Base-by-base conservation (phyloP, 2,113 vertebrate genomes). In the Athene cunicularia region DNA sequence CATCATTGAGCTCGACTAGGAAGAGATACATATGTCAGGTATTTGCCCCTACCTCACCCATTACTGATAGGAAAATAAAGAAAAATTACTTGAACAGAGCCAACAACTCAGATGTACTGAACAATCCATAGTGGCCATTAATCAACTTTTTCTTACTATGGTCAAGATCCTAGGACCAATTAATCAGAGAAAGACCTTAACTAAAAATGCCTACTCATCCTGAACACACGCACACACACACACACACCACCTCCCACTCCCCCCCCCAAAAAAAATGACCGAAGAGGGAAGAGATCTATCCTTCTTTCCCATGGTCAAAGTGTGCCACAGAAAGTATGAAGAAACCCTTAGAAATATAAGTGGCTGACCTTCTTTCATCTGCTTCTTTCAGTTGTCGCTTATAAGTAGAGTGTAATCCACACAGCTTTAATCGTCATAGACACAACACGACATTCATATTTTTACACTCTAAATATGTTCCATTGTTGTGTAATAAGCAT, bases 221-320 rank as follows among this genome's bases (percentile, higher is more conserved):
- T 53, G 5, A 10, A 30, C 3, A 39, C 39, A 39, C 39, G 11
- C 39, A 39, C 39, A 39, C 39, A 39, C 39, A 39, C 12, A 37
- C 37, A 37, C 37, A 7, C 37, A 7, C 43, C 15, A 6, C 43
- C 43, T 16, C 16, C 43, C 17, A 45, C 3, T 12, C 7, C 12
- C 1, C 0, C 21, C 6, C 11, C 4, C 1, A 3, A 30, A 27
- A 63, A 43, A 58, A 26, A 50, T 5, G 4, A 4, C 50, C 91
- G 59, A 75, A 68, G 33, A 62, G 3, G 12, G 8, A 62, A 72
- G 47, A 47, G 3, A 49, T n/a, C 13, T 66, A 33, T 14, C 13
- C 13, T 47, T 66, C 58, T 86, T 86, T 14, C 27, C 24, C 28
- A 3, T 8, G 9, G 37, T 43, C 26, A 32, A 72, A 70, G 2